Evolutionary conservation across 2,113 vertebrate species (phyloP), one percentile per base, ranked within the genome.

Genomic region (Jacana jacana): DNA sequence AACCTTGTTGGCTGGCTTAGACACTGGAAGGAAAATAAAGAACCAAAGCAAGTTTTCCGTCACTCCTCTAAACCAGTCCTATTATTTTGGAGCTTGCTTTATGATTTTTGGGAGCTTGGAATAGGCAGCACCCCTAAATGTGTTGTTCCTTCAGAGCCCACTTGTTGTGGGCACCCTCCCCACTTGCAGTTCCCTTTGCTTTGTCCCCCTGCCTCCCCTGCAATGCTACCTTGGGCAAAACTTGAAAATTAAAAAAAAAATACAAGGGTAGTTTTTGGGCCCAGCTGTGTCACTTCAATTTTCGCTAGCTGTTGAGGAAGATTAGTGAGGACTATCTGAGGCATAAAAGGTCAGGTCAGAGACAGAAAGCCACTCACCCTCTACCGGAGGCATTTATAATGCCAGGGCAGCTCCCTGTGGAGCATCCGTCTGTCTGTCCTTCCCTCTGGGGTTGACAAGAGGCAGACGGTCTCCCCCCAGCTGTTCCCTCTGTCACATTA

Each of bases 401-500:
- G 98, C 98, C 97, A 98, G 97, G 95, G 90, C 96, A 98, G 97
- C 96, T 94, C 96, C 96, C 81, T 78, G 71, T 94, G 93, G 97
- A 97, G 86, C 11, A 37, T 93, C 93, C 11, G 65, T 96, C 95
- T 88, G 86, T 96, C 78, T 0, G 55, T 93, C 89, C 81, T 81
- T 95, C 72, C 88, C 89, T 86, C 95, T 84, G 61, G 79, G 82
- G 39, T 61, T 96, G 97, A 91, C 76, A 63, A 90, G 92, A 95
- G 91, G 77, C 86, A 92, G 93, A 93, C 51, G 11, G 82, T 70
- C 40, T 94, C 55, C 52, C 89, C 95, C 97, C 96, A 98, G 98
- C 98, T 98, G 98, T 98, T 98, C 95, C 88, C 90, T 97, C 85
- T 97, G 97, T 98, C 97, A 95, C 42, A 39, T 98, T 98, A 98